phyloP scores from a whole-genome alignment of 2,113 vertebrate species.

The Daphoenositta chrysoptera region DNA sequence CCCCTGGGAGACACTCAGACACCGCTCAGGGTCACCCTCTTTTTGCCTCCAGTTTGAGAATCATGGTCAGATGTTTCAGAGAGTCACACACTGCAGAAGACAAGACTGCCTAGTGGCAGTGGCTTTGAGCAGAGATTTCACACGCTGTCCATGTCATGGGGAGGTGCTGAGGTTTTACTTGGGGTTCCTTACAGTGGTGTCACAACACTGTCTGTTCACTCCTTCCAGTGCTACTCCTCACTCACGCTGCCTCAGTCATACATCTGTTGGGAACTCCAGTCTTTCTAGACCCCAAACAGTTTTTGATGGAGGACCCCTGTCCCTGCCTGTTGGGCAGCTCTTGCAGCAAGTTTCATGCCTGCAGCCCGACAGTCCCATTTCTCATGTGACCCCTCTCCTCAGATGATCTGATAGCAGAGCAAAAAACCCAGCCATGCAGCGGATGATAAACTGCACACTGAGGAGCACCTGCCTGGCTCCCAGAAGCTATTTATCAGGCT shows the following conservation, averaged over 20 bases:
- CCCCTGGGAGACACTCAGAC: neutral
- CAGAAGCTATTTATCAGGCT: constrained; percentile 38
- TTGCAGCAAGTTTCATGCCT: neutral
- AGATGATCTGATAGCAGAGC: neutral
- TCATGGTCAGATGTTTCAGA: neutral
- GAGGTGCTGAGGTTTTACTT: neutral
- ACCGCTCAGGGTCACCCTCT: neutral
- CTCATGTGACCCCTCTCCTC: neutral
- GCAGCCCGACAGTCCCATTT: neutral
- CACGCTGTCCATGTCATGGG: neutral
- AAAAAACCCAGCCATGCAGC: constrained; percentile 17
- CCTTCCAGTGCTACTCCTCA: neutral
- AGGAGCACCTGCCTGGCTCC: neutral
- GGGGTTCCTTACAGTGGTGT: neutral
- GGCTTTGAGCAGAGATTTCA: neutral
- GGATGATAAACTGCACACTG: neutral
- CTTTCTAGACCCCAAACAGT: neutral
- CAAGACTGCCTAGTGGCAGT: neutral
- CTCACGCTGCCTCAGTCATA: neutral
- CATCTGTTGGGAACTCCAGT: neutral
- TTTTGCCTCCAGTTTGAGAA: neutral
- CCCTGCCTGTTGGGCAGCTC: neutral
- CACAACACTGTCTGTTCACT: neutral
- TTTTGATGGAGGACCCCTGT: neutral
- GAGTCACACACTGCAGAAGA: neutral